A percentile compares a stretch with the other conserved stretches of the same genome.
phyloP scores from a whole-genome alignment of 2,888 invertebrate genomes.

The Dysmachus trigonus region DNA sequence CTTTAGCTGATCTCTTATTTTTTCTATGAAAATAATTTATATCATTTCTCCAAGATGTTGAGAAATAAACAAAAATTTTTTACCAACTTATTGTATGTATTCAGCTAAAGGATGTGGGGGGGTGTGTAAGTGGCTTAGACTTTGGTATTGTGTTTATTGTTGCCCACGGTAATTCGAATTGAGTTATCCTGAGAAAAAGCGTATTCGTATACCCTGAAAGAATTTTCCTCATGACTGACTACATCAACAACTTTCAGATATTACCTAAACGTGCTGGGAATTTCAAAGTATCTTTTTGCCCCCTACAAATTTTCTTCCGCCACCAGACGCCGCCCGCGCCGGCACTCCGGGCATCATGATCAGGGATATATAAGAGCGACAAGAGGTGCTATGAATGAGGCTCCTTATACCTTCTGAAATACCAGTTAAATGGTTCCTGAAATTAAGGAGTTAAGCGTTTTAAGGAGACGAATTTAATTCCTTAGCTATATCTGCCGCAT shows the following conservation, averaged over 20 bases:
- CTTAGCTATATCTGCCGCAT: background rate
- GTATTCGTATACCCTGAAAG: conserved; percentile 1
- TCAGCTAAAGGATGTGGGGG: background rate
- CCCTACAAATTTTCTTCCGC: background rate
- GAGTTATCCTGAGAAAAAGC: conserved; percentile 18
- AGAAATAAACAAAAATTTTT: background rate
- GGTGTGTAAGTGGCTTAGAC: background rate
- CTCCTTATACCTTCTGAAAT: background rate
- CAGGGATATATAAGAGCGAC: background rate
- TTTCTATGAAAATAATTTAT: background rate
- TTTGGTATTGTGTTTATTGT: background rate
- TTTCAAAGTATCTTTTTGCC: background rate
- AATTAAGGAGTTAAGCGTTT: conserved; percentile 7
- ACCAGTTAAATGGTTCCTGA: conserved; percentile 12
- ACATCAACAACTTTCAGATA: conserved; percentile 29
- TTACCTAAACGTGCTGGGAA: conserved; percentile 29
- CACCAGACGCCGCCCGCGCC: background rate
- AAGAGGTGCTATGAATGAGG: background rate
- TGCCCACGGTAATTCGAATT: conserved; percentile 9
- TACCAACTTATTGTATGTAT: background rate
- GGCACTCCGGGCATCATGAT: too few species aligned
- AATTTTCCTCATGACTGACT: conserved; percentile 34
- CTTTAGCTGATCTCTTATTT: background rate
- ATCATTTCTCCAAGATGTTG: background rate
- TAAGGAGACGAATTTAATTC: background rate